A percentile compares a stretch with the other conserved stretches of the same genome.
Conservation (phyloP, 2,797 vertebrate species). For the Scomberomorus guttatus region DNA sequence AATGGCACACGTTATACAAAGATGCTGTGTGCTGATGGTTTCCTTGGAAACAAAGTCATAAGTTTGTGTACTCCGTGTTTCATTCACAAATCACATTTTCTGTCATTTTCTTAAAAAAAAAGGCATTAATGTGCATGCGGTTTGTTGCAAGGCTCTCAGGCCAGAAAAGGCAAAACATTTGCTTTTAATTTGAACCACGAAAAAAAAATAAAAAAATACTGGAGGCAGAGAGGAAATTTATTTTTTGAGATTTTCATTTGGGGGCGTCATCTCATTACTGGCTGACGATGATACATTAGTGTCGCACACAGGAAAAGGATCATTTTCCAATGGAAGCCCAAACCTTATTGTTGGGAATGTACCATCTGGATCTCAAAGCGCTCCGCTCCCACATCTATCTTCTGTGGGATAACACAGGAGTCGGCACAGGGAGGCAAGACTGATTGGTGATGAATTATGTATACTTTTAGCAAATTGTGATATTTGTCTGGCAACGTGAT, state of each 20-base stretch:
- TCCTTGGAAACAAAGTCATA: conserved; percentile 13
- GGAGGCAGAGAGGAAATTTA: conserved; percentile 29
- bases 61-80: conserved; percentile 15
- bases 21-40: background rate
- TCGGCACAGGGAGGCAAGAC: conserved; percentile 73
- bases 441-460: conserved; percentile 85
- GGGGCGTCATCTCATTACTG: conserved; percentile 70
- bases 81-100: background rate
- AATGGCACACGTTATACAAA: conserved; percentile 15
- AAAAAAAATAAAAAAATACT: conserved; percentile 21
- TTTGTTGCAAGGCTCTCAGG: conserved; percentile 30
- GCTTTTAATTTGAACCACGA: conserved; percentile 40
- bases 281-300: conserved; percentile 79
- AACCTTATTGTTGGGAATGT: conserved; percentile 86
- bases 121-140: background rate
- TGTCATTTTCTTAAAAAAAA: background rate
- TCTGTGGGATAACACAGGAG: conserved; percentile 74
- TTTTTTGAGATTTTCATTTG: conserved; percentile 65
- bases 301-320: conserved; percentile 78
- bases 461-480: conserved; percentile 81
- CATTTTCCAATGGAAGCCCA: conserved; percentile 83
- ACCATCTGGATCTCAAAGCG: conserved; percentile 88
- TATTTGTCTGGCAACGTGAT: conserved; percentile 77
- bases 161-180: conserved; percentile 21
- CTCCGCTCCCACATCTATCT: conserved; percentile 83